Conservation (phyloP, 2,797 vertebrate genomes). For the Pangasius krempfi region DNA sequence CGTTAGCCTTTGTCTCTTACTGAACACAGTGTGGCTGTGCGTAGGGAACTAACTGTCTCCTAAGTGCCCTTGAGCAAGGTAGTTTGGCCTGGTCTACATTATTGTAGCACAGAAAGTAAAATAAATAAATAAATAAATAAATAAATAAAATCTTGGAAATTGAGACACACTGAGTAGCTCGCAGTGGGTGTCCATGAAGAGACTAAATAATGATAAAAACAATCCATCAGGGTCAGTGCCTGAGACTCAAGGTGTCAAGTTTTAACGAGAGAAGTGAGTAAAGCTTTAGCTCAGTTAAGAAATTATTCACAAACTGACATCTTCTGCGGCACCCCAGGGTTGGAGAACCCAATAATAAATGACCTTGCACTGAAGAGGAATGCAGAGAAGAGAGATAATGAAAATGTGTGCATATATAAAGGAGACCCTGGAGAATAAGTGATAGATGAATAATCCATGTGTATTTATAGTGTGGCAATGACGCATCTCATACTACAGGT, state of each 20-base stretch:
- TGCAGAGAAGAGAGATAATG: constrained; percentile 56
- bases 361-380: constrained; percentile 51
- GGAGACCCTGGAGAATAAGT: constrained; percentile 50
- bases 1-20: constrained; percentile 14
- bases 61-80: constrained; percentile 37
- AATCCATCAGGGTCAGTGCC: constrained; percentile 43
- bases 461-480: constrained; percentile 58
- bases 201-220: constrained; percentile 53
- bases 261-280: constrained; percentile 73
- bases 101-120: constrained; percentile 4
- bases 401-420: constrained; percentile 54
- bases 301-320: constrained; percentile 72
- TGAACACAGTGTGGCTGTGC: not conserved
- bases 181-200: constrained; percentile 35
- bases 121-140: not conserved
- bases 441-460: constrained; percentile 61
- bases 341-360: constrained; percentile 59
- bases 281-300: constrained; percentile 69
- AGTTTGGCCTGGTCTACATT: constrained; percentile 27
- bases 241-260: constrained; percentile 36
- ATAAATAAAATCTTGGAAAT: not conserved
- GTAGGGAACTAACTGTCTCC: constrained; percentile 27
- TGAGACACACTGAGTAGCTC: constrained; percentile 17
- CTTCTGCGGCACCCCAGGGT: constrained; percentile 54
- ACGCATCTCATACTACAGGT: constrained; percentile 53